A percentile compares a stretch with the other conserved stretches of the same genome.
These are phyloP conservation scores for Bellardia bayeri DNA, from an alignment of 2,888 invertebrate species.

Conservation along the genomic window DNA sequence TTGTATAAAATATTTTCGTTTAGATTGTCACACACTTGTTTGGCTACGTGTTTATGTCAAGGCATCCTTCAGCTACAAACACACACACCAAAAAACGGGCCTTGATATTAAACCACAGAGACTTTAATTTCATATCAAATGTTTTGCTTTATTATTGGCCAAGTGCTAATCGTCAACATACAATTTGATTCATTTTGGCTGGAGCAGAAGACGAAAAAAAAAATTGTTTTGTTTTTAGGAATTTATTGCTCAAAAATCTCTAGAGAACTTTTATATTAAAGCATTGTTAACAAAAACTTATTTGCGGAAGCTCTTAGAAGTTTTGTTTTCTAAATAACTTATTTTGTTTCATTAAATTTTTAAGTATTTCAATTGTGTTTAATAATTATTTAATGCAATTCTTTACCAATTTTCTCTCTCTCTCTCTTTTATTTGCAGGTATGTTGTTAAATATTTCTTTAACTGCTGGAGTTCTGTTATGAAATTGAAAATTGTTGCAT, in stretches of 20 bases:
- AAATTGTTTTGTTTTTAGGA: background rate
- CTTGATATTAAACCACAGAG: constrained; percentile 58
- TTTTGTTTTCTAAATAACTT: constrained; percentile 4
- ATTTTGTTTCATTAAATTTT: background rate
- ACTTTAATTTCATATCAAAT: constrained; percentile 50
- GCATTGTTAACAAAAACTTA: background rate
- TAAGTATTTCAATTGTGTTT: background rate
- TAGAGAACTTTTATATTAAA: background rate
- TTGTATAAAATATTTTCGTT: constrained; percentile 35
- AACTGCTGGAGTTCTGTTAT: no score
- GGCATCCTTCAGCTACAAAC: constrained; percentile 25
- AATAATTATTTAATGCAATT: background rate
- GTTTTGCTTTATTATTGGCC: constrained; percentile 10
- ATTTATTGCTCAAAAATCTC: constrained; percentile 27
- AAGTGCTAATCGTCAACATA: constrained; percentile 61
- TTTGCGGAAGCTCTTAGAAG: constrained; percentile 3
- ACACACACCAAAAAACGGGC: constrained; percentile 34
- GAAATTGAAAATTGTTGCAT: no score
- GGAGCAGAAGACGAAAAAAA: background rate
- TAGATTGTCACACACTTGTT: constrained; percentile 30
- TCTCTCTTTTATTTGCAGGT: constrained; percentile 5
- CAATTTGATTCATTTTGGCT: constrained; percentile 46
- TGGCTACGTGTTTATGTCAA: constrained; percentile 43
- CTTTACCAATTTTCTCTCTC: background rate
- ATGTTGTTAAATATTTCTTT: background rate